Percentiles rank a stretch among this genome's conserved stretches.
phyloP scores from a whole-genome alignment of 2,888 invertebrate species.

The Amaurobius ferox region DNA sequence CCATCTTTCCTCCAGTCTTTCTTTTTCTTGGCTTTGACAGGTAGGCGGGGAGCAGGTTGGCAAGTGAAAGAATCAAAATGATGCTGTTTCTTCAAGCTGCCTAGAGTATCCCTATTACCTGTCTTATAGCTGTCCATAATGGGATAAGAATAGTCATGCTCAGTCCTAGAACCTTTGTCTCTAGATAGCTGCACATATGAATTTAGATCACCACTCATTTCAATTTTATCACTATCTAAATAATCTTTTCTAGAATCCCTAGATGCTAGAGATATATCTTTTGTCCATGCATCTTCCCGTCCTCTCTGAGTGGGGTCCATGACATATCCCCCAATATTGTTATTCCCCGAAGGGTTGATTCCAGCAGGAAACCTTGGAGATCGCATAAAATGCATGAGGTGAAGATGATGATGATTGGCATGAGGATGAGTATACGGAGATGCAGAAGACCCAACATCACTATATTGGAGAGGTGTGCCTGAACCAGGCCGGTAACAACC shows the following conservation, averaged over 20 bases:
- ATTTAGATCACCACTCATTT: conserved; percentile 78
- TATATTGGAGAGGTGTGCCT: conserved; percentile 18
- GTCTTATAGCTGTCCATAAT: conserved; percentile 79
- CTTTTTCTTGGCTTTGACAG: conserved; percentile 74
- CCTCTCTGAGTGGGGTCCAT: conserved; percentile 29
- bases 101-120: conserved; percentile 57
- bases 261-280: conserved; percentile 66
- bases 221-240: conserved; percentile 73
- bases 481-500: conserved; percentile 52
- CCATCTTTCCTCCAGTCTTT: conserved; percentile 74
- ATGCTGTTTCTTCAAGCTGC: conserved; percentile 42
- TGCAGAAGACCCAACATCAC: conserved; percentile 36
- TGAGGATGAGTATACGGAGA: conserved; percentile 75
- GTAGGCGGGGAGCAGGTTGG: conserved; percentile 63
- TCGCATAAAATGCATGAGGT: conserved; percentile 82
- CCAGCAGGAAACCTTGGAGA: conserved; percentile 52
- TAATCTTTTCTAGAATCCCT: conserved; percentile 48
- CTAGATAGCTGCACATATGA: conserved; percentile 87
- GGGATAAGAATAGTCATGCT: conserved; percentile 93
- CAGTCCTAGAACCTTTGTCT: conserved; percentile 79
- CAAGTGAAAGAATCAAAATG: conserved; percentile 54
- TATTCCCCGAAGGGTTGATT: conserved; percentile 50
- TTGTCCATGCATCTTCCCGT: conserved; percentile 76
- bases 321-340: conserved; percentile 47
- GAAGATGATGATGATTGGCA: conserved; percentile 78